Evolutionary conservation across 2,888 invertebrate species (phyloP).

Genomic region (Stomorhina lunata): DNA sequence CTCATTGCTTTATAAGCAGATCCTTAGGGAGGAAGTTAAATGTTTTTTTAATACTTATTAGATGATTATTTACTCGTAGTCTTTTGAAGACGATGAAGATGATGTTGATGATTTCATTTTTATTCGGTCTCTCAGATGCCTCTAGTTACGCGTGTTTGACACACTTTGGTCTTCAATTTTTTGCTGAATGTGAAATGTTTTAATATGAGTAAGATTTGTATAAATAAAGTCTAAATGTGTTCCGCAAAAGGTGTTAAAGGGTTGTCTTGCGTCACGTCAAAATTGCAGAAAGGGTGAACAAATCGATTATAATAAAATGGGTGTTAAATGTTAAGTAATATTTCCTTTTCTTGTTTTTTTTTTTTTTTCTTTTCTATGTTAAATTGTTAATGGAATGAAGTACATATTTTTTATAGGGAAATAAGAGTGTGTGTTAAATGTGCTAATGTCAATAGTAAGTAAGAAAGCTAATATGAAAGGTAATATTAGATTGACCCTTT

Average conservation of each 20-base stretch:
- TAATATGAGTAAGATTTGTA: background rate
- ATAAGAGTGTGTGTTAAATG: too few species aligned
- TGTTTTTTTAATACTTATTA: constrained; percentile 63
- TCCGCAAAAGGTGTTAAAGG: constrained; percentile 62
- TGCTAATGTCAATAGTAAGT: too few species aligned
- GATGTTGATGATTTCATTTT: constrained; percentile 45
- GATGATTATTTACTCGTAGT: constrained; percentile 57
- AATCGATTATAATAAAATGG: constrained; percentile 63
- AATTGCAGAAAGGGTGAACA: constrained; percentile 39
- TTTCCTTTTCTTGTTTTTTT: constrained; percentile 66
- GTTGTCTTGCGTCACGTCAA: constrained; percentile 27
- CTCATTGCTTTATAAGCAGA: constrained; percentile 25
- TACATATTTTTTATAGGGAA: background rate
- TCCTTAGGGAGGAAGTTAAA: constrained; percentile 55
- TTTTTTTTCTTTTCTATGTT: constrained; percentile 53
- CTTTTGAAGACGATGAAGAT: constrained; percentile 18
- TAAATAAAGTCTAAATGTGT: too few species aligned
- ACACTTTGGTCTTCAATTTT: constrained; percentile 68
- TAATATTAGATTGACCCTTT: too few species aligned
- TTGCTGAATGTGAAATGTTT: background rate
- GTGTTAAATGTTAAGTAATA: constrained; percentile 74
- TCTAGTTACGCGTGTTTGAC: constrained; percentile 72
- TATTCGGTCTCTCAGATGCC: constrained; percentile 29
- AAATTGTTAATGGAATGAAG: constrained; percentile 63
- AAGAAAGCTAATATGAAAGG: too few species aligned